phyloP scores from a whole-genome alignment of 1,140 invertebrate species.

The Drosophila subpulchrella region DNA sequence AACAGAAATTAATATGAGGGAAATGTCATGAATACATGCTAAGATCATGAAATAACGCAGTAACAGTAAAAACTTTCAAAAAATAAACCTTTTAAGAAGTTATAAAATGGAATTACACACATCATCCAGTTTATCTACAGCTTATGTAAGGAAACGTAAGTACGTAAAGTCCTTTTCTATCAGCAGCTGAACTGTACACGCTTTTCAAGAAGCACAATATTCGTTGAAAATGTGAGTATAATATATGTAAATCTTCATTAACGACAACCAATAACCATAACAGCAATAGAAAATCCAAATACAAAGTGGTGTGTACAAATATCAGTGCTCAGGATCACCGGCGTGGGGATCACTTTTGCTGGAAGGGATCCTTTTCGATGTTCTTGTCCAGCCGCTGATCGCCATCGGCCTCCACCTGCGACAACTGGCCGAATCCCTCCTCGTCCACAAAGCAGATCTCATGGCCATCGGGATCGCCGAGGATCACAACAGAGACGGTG shows the following conservation, averaged over 20 bases:
- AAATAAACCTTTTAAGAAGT: too few species aligned
- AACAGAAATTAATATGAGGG: constrained; percentile 15
- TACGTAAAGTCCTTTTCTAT: neutral
- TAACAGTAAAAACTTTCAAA: too few species aligned
- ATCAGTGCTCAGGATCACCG: neutral
- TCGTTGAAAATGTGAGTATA: neutral
- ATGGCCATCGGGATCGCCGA: constrained; percentile 98
- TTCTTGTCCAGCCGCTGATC: constrained; percentile 92
- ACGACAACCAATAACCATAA: constrained; percentile 9
- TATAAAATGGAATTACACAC: neutral
- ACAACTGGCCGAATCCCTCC: constrained; percentile 95
- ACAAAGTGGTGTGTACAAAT: constrained; percentile 24
- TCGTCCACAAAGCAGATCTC: constrained; percentile 99
- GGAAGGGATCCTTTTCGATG: constrained; percentile 86
- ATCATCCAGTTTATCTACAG: neutral
- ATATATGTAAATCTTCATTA: neutral
- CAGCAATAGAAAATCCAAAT: constrained; percentile 14
- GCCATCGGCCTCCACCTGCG: constrained; percentile 93
- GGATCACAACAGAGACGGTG: constrained; percentile 97
- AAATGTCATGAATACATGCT: neutral
- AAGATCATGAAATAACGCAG: neutral
- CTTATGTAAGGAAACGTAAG: constrained; percentile 4
- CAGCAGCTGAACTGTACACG: too few species aligned
- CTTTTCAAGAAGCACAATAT: neutral
- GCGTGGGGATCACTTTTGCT: constrained; percentile 21